Conservation (phyloP, 2,113 vertebrate species). For the Dolichallabes microphthalmus region DNA sequence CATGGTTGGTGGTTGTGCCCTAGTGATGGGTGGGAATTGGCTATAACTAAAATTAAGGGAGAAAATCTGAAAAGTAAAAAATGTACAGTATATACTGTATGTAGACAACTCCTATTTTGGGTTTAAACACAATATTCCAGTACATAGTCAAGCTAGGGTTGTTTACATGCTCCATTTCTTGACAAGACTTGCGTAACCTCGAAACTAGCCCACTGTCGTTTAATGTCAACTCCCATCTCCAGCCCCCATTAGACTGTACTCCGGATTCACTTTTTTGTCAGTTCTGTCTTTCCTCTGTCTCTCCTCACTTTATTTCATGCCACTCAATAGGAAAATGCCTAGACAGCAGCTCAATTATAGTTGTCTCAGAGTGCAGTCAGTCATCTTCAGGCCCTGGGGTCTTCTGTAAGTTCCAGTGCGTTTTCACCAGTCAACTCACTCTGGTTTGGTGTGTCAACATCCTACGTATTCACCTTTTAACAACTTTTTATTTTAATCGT, state of each 20-base stretch:
- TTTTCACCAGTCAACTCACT: slow-evolving; percentile 9
- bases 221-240: neutral
- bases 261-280: slow-evolving; percentile 17
- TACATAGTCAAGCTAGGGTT: neutral
- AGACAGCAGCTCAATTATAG: slow-evolving; percentile 48
- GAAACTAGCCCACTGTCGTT: neutral
- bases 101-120: neutral
- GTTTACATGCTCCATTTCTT: slow-evolving; percentile 5
- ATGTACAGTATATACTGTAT: no score
- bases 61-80: no score
- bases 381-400: slow-evolving; percentile 38
- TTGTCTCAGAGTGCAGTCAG: slow-evolving; percentile 35
- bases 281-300: slow-evolving; percentile 14
- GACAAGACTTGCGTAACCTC: neutral
- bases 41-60: no score
- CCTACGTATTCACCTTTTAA: neutral
- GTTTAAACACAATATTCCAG: neutral
- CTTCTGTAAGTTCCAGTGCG: slow-evolving; percentile 50
- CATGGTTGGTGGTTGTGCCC: no score
- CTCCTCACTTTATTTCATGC: slow-evolving; percentile 25
- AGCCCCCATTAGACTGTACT: neutral
- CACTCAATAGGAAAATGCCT: slow-evolving; percentile 41
- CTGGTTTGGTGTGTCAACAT: slow-evolving; percentile 33
- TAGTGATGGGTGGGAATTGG: no score
- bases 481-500: neutral